Percentiles rank a stretch among this genome's conserved stretches.
phyloP scores from a whole-genome alignment of 1,140 invertebrate species.

The Philotrypesis tridentata region DNA sequence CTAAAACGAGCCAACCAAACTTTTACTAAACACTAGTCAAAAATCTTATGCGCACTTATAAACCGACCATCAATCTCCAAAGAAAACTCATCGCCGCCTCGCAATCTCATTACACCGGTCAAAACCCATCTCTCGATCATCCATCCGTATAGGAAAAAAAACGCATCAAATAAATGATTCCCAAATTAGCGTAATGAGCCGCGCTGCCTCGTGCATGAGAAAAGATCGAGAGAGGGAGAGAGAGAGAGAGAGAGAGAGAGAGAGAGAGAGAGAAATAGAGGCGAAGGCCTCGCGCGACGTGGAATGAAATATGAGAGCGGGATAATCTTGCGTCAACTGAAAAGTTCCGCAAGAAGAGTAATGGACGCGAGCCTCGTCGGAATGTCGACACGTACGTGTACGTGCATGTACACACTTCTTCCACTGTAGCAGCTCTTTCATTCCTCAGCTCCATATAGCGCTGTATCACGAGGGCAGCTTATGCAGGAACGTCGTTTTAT shows the following conservation, averaged over 20 bases:
- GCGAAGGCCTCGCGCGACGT: background rate
- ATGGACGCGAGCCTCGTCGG: constrained; percentile 11
- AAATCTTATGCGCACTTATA: background rate
- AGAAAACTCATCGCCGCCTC: constrained; percentile 1
- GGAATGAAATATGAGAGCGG: constrained; percentile 43
- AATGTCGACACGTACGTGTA: constrained; percentile 45
- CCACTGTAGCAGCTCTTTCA: constrained; percentile 1
- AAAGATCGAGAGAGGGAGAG: constrained; percentile 1
- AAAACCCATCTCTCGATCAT: background rate
- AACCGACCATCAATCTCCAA: constrained; percentile 2
- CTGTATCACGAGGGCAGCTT: background rate
- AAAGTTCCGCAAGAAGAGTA: constrained; percentile 49
- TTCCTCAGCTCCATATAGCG: background rate
- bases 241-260: constrained; percentile 1
- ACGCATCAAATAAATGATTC: background rate
- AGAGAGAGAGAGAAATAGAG: background rate
- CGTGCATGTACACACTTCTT: background rate
- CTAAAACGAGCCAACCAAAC: background rate
- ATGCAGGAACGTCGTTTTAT: background rate
- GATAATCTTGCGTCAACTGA: constrained; percentile 46
- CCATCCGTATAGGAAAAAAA: background rate
- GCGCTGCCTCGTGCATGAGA: background rate
- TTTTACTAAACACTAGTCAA: background rate
- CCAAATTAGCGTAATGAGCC: constrained; percentile 40
- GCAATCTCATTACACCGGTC: constrained; percentile 4